These are phyloP conservation scores for Siderastrea radians DNA, from an alignment of 92 coral and sea anemone species.

Conservation along the genomic window DNA sequence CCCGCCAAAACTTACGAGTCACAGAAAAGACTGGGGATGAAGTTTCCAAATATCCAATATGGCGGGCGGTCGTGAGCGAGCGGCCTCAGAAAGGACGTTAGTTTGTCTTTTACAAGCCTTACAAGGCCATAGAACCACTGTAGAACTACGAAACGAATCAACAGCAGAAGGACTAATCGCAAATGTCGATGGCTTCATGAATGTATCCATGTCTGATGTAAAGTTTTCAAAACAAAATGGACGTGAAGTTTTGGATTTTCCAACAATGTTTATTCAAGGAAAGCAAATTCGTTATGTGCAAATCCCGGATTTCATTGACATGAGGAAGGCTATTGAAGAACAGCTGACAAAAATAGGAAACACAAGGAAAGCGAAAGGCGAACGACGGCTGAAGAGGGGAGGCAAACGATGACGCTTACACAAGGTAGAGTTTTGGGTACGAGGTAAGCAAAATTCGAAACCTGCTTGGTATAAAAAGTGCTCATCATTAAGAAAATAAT, in stretches of 20 bases:
- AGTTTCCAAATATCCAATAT: slow-evolving; percentile 41
- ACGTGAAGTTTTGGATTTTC: slow-evolving; percentile 66
- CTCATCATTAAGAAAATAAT: too few species aligned
- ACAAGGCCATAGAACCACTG: slow-evolving; percentile 88
- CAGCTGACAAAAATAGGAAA: slow-evolving; percentile 72
- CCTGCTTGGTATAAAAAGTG: too few species aligned
- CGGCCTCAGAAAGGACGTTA: slow-evolving; percentile 83
- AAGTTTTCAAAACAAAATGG: slow-evolving; percentile 80
- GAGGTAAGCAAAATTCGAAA: too few species aligned
- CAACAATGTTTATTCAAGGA: slow-evolving; percentile 89
- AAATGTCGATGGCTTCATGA: slow-evolving; percentile 97
- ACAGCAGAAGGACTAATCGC: slow-evolving; percentile 83
- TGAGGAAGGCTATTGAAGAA: slow-evolving; percentile 94
- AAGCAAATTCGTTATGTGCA: slow-evolving; percentile 94
- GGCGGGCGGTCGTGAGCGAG: slow-evolving; percentile 93
- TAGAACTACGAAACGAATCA: slow-evolving; percentile 95
- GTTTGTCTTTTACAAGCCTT: slow-evolving; percentile 94
- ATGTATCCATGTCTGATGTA: slow-evolving; percentile 80
- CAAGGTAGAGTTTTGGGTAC: neutral
- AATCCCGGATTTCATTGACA: slow-evolving; percentile 96
- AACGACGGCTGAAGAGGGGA: slow-evolving; percentile 11
- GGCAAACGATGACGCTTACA: neutral
- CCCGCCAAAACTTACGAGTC: neutral
- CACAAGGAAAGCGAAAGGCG: slow-evolving; percentile 48
- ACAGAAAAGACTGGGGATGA: neutral